These are phyloP conservation scores for Salvelinus fontinalis DNA, from an alignment of 2,113 vertebrate species.

Conservation along the genomic window DNA sequence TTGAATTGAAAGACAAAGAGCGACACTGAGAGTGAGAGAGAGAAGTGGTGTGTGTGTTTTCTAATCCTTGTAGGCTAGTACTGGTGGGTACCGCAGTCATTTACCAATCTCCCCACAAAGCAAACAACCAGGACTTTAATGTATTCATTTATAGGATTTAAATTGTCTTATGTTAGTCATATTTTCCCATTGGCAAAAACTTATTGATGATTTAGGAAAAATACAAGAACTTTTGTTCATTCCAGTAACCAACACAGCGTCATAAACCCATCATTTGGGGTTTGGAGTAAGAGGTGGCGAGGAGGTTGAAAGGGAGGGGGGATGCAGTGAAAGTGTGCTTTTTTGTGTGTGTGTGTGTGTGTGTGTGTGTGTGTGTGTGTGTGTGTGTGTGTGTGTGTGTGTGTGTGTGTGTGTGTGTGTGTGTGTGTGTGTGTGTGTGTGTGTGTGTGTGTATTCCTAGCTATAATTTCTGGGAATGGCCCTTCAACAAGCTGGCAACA, in stretches of 20 bases:
- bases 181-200: slow-evolving; percentile 37
- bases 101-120: too few relatives aligned
- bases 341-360: slow-evolving; percentile 17
- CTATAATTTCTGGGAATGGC: slow-evolving; percentile 34
- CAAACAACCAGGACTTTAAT: background rate
- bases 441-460: slow-evolving; percentile 12
- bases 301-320: background rate
- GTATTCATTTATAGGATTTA: background rate
- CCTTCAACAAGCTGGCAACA: background rate
- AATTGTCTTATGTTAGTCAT: background rate
- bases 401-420: background rate
- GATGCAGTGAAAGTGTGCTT: background rate
- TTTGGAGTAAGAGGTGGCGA: background rate
- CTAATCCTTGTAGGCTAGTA: too few relatives aligned
- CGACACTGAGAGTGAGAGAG: too few relatives aligned
- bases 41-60: too few relatives aligned
- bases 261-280: slow-evolving; percentile 40
- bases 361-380: background rate
- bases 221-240: slow-evolving; percentile 18
- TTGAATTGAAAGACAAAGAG: too few relatives aligned
- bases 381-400: slow-evolving; percentile 12
- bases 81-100: too few relatives aligned
- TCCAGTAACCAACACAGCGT: slow-evolving; percentile 35
- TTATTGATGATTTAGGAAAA: slow-evolving; percentile 30
- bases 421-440: slow-evolving; percentile 21